Conservation (phyloP, 2,888 invertebrate species). For the Neoaliturus tenellus region DNA sequence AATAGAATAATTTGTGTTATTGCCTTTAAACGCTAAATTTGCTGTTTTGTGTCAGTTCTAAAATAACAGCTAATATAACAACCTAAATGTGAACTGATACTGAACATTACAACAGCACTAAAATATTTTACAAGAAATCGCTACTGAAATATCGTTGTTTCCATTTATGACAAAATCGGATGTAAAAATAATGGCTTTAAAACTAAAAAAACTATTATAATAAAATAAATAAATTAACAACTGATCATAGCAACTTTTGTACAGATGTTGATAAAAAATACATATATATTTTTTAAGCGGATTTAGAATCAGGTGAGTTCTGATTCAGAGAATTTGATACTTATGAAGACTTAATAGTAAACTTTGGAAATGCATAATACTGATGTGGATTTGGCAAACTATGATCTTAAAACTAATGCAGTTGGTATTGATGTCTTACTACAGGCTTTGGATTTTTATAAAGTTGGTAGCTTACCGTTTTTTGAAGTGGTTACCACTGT, state of each 20-base stretch:
- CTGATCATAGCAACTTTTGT: not conserved
- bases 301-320: not conserved
- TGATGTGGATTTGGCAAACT: too few relatives aligned
- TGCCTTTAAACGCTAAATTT: constrained; percentile 29
- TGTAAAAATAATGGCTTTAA: not conserved
- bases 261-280: not conserved
- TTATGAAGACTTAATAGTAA: too few relatives aligned
- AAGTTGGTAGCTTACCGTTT: too few relatives aligned
- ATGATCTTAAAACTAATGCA: too few relatives aligned
- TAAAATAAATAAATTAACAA: not conserved
- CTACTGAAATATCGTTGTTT: constrained; percentile 26
- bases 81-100: constrained; percentile 19
- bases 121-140: constrained; percentile 17
- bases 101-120: constrained; percentile 1
- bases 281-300: not conserved
- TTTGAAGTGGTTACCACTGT: too few relatives aligned
- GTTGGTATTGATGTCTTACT: too few relatives aligned
- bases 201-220: not conserved
- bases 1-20: constrained; percentile 31
- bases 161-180: not conserved
- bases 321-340: too few relatives aligned
- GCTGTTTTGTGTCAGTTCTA: constrained; percentile 12
- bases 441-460: too few relatives aligned
- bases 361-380: too few relatives aligned
- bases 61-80: not conserved